Evolutionary conservation across 2,888 invertebrate genomes (phyloP).

Genomic region (Diplolepis rosae): DNA sequence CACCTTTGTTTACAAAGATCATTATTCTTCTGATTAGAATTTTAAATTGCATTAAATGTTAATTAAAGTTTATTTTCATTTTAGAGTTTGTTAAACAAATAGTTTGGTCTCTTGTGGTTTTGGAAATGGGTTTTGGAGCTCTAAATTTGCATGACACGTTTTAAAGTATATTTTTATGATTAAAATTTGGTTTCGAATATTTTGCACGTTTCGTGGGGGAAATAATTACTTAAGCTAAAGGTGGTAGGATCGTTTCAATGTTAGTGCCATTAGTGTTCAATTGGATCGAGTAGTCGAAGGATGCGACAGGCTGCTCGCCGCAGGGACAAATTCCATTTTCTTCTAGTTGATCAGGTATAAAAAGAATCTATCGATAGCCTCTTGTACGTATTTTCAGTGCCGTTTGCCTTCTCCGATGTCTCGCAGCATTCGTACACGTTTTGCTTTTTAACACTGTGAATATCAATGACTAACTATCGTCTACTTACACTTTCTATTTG

Average conservation of each 20-base stretch:
- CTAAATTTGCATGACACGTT: conserved; percentile 5
- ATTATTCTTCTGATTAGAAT: too few relatives aligned
- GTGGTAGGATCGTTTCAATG: conserved; percentile 43
- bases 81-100: background rate
- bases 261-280: conserved; percentile 54
- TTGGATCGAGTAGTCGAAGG: conserved; percentile 61
- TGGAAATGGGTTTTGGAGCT: background rate
- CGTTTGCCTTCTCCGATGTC: conserved; percentile 50
- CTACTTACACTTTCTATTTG: background rate
- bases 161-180: background rate
- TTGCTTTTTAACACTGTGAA: conserved; percentile 30
- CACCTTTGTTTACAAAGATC: too few relatives aligned
- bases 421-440: conserved; percentile 46
- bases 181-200: background rate
- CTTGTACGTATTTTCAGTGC: conserved; percentile 52
- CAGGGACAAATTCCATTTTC: conserved; percentile 67
- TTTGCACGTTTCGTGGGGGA: conserved; percentile 15
- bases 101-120: background rate
- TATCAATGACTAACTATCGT: conserved; percentile 3
- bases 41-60: too few relatives aligned
- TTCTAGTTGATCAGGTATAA: conserved; percentile 64
- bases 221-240: conserved; percentile 35
- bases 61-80: too few relatives aligned
- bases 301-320: conserved; percentile 62
- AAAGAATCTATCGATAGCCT: conserved; percentile 22